Percentiles rank a stretch among this genome's conserved stretches.
These are phyloP conservation scores for Syrmaticus mikado DNA, from an alignment of 2,113 vertebrate species.

Conservation along the genomic window DNA sequence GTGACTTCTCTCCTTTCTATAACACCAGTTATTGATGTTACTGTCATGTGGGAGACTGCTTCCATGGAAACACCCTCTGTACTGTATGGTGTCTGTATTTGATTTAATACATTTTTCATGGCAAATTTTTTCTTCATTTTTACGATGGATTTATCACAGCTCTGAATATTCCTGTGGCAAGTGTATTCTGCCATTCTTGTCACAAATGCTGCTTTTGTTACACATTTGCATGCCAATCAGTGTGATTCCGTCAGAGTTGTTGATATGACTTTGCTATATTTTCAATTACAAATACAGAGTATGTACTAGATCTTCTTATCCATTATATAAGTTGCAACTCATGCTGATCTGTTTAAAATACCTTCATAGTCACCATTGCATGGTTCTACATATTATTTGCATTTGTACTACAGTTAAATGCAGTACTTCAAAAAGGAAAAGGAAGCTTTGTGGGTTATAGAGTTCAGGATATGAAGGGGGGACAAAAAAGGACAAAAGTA, in stretches of 20 bases:
- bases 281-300: not conserved
- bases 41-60: not conserved
- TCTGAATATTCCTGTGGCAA: not conserved
- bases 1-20: not conserved
- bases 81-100: not conserved
- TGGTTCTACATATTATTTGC: not conserved
- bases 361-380: not conserved
- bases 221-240: not conserved
- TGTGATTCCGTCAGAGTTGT: not conserved
- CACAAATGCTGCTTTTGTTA: not conserved
- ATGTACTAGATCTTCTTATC: not conserved
- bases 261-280: not conserved
- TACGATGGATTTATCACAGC: not conserved
- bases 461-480: not conserved
- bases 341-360: not conserved
- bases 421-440: not conserved
- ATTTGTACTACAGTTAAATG: not conserved
- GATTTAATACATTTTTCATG: not conserved
- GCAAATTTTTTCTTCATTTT: accelerated
- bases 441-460: not conserved
- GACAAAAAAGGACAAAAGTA: not conserved
- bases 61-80: slow-evolving; percentile 21
- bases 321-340: not conserved
- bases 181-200: not conserved
- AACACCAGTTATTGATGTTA: not conserved